Evolutionary conservation across 2,797 vertebrate genomes (phyloP).

Genomic region (Dryobates pubescens): DNA sequence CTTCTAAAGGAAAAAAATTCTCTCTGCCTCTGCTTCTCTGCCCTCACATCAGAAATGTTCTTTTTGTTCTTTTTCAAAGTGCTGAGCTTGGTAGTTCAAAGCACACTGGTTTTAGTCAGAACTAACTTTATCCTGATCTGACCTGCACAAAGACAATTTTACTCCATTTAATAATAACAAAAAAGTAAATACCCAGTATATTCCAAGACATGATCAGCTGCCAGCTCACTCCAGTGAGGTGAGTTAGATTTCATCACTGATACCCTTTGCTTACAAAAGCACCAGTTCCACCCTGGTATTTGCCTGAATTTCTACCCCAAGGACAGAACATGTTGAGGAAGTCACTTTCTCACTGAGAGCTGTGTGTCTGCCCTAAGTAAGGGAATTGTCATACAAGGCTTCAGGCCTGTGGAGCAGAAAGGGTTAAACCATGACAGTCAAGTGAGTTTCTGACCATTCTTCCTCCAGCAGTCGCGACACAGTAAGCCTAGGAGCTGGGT

Average conservation of each 20-base stretch:
- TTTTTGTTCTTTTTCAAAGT: background rate
- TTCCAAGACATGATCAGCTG: background rate
- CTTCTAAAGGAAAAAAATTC: background rate
- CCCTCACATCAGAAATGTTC: background rate
- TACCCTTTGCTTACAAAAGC: background rate
- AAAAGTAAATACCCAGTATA: background rate
- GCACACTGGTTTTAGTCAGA: background rate
- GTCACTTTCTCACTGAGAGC: background rate
- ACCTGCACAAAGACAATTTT: background rate
- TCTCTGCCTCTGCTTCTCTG: background rate
- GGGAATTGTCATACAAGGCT: background rate
- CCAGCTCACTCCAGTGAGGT: background rate
- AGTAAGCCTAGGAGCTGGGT: background rate
- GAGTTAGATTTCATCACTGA: background rate
- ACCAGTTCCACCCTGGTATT: accelerated
- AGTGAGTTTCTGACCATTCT: background rate
- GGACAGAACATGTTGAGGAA: background rate
- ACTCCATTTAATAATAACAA: background rate
- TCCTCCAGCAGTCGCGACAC: background rate
- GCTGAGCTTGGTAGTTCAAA: background rate
- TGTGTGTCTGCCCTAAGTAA: background rate
- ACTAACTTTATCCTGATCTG: background rate
- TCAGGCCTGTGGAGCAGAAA: background rate
- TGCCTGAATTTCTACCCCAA: background rate
- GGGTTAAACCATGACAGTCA: background rate